These are phyloP conservation scores for Lithophane socia DNA, from an alignment of 2,888 invertebrate species.

Conservation along the genomic window DNA sequence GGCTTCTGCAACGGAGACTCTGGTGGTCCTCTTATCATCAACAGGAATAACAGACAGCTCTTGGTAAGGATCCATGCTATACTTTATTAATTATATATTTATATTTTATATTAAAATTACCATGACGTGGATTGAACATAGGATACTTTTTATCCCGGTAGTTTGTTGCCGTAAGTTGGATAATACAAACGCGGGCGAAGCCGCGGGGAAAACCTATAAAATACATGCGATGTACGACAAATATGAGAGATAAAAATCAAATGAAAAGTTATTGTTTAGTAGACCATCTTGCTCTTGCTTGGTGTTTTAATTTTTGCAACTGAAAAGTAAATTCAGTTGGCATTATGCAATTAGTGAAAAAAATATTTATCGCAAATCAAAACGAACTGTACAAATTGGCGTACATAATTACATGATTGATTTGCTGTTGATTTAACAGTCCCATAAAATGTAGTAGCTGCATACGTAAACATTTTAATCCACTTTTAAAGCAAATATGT, in stretches of 20 bases:
- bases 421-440: background rate
- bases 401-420: background rate
- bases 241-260: background rate
- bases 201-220: background rate
- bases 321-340: background rate
- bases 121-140: too few relatives aligned
- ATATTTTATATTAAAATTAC: too few relatives aligned
- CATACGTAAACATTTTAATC: background rate
- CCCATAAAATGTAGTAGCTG: background rate
- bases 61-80: constrained; percentile 67
- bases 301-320: background rate
- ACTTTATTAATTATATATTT: too few relatives aligned
- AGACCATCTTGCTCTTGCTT: background rate
- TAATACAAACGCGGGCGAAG: too few relatives aligned
- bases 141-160: too few relatives aligned
- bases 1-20: constrained; percentile 79
- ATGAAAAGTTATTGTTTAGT: background rate
- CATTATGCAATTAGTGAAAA: background rate
- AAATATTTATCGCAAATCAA: background rate
- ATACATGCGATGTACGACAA: background rate
- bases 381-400: background rate
- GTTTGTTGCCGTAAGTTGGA: too few relatives aligned
- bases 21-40: constrained; percentile 78
- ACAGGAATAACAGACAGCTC: constrained; percentile 59
- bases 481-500: background rate